A percentile compares a stretch with the other conserved stretches of the same genome.
Conservation (phyloP, 2,113 vertebrate genomes). For the Sinocyclocheilus anophthalmus region DNA sequence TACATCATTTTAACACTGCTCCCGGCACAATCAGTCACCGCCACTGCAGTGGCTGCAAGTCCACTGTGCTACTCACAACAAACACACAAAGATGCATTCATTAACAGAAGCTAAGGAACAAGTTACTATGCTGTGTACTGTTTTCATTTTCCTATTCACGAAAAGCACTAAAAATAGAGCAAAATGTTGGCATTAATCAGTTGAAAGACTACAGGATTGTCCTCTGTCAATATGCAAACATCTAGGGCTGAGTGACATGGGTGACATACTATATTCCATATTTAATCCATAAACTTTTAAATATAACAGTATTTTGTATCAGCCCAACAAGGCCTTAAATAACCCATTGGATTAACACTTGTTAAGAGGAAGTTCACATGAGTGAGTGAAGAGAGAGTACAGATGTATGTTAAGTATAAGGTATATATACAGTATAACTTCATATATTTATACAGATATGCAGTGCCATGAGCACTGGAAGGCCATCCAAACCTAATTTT, state of each 20-base stretch:
- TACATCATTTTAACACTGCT: background rate
- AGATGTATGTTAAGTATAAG: background rate
- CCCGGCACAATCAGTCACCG: slow-evolving; percentile 15
- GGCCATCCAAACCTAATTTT: slow-evolving; percentile 51
- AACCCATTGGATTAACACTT: background rate
- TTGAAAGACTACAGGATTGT: background rate
- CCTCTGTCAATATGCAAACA: background rate
- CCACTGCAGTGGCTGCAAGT: background rate
- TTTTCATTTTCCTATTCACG: background rate
- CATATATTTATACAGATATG: background rate
- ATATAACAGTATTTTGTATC: background rate
- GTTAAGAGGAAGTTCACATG: background rate
- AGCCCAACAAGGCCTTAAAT: slow-evolving; percentile 19
- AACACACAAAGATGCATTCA: slow-evolving; percentile 15
- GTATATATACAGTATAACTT: background rate
- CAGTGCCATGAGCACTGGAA: background rate
- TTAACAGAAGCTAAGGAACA: background rate
- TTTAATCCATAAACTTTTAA: background rate
- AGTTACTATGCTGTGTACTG: background rate
- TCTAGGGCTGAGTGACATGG: background rate
- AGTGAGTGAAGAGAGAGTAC: background rate
- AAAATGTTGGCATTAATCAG: background rate
- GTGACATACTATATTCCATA: background rate
- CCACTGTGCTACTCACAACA: background rate
- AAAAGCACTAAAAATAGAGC: background rate